Conservation (phyloP, 2,113 vertebrate species). For the Crotalus tigris region DNA sequence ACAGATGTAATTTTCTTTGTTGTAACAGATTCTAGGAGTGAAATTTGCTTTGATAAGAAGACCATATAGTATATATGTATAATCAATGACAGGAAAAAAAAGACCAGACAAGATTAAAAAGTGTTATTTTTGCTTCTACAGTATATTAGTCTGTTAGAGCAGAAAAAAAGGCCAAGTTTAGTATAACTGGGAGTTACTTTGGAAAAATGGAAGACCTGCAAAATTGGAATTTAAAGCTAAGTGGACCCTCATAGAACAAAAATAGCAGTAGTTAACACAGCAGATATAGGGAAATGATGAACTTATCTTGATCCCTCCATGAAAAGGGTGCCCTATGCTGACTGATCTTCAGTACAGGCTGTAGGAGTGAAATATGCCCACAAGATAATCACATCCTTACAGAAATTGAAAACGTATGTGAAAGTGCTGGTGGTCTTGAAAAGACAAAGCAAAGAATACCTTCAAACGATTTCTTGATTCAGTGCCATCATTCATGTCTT, state of each 20-base stretch:
- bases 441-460: constrained; percentile 61
- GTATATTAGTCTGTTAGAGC: neutral
- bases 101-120: neutral
- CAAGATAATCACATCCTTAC: constrained; percentile 76
- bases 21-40: neutral
- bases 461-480: constrained; percentile 71
- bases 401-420: constrained; percentile 78
- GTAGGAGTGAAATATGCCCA: constrained; percentile 82
- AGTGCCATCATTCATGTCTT: constrained; percentile 78
- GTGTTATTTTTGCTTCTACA: neutral
- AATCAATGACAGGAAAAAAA: neutral
- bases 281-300: constrained; percentile 44
- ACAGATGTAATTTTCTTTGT: neutral
- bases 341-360: constrained; percentile 66
- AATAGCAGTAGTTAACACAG: constrained; percentile 23
- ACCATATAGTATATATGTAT: neutral
- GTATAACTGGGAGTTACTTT: neutral
- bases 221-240: constrained; percentile 16
- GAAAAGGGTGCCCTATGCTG: constrained; percentile 56
- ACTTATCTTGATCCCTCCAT: constrained; percentile 56
- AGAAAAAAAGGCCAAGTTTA: too few species aligned
- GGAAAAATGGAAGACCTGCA: neutral
- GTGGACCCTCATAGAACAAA: constrained; percentile 38
- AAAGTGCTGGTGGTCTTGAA: constrained; percentile 80
- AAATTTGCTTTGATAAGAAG: neutral